Base-by-base conservation (phyloP, 1,140 invertebrate species). In the Diabrotica virgifera region DNA sequence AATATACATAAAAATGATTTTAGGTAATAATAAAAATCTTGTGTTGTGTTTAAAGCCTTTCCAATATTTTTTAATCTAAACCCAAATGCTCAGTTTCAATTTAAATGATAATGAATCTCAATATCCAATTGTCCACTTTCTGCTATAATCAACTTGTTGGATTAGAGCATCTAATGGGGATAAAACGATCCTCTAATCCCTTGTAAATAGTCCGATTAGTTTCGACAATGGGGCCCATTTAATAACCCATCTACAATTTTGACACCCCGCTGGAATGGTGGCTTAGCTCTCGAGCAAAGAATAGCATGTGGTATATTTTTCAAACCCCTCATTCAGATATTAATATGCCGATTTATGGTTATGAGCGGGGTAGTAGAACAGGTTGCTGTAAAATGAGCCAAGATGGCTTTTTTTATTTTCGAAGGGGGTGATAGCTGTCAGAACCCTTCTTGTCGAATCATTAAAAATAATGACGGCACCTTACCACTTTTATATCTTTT, bases 271-370 rank as follows among this genome's bases (percentile, higher is more conserved):
- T 37, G 53, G 55, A 57, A 57, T 36, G 36, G 36, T 11, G 55
- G 55, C 36, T 57, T 37, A 57, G 11, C 40, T 10, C 40, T 10
- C 8, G n/a, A 46, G 40, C 8, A 46, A 37, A 57, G 36, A 57
- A 57, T 57, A 36, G 55, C 55, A 57, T 57, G 55, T 57, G 55
- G 55, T 57, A 57, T 37, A 57, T 57, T 57, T 57, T 57, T 37
- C 55, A 57, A 36, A 55, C 14, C 55, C 55, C 55, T 57, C 55
- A 46, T 46, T 57, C 24, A 36, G 36, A 57, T 57, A 57, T 57
- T 57, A 57, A 57, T 57, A 57, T 57, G 55, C 55, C 24, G 55
- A 57, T 57, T 57, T 36, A 57, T 36, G 40, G n/a, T 46, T 46
- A 46, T 46, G 4, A 46, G 40, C n/a, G 40, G 40, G 40, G 40